phyloP scores from a whole-genome alignment of 1,140 invertebrate species.

The Sitobion miscanthi region DNA sequence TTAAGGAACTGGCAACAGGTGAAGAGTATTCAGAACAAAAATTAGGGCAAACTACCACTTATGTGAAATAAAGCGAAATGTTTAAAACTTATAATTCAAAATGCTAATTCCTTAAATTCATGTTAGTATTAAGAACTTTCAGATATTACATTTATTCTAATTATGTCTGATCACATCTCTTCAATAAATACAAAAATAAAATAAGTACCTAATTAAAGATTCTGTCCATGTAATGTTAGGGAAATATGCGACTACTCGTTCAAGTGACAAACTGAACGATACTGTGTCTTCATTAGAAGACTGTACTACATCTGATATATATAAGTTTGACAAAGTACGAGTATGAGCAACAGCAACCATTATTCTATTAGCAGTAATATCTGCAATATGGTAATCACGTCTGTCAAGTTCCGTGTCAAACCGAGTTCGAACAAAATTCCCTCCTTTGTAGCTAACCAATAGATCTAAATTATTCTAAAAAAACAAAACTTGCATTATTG shows the following conservation, averaged over 20 bases:
- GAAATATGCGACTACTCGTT: slow-evolving; percentile 83
- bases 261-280: slow-evolving; percentile 79
- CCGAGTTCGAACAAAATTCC: slow-evolving; percentile 72
- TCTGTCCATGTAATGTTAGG: slow-evolving; percentile 79
- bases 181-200: not conserved
- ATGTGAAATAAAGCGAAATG: not conserved
- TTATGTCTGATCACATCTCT: not conserved
- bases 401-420: slow-evolving; percentile 75
- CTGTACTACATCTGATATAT: slow-evolving; percentile 72
- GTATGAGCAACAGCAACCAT: slow-evolving; percentile 85
- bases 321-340: slow-evolving; percentile 76
- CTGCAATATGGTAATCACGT: slow-evolving; percentile 80
- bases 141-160: not conserved
- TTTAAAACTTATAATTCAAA: not conserved
- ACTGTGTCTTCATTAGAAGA: slow-evolving; percentile 62
- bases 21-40: not conserved
- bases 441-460: slow-evolving; percentile 77
- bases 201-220: slow-evolving; percentile 79
- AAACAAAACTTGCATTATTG: slow-evolving; percentile 58
- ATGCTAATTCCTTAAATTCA: not conserved
- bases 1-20: not conserved
- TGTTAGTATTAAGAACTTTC: not conserved
- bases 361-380: slow-evolving; percentile 79
- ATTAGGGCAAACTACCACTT: not conserved
- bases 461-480: slow-evolving; percentile 73